Percentiles rank a stretch among this genome's conserved stretches.
These are phyloP conservation scores for Paramacrobiotus metropolitanus DNA, from an alignment of 1,140 invertebrate genomes.

Conservation along the genomic window DNA sequence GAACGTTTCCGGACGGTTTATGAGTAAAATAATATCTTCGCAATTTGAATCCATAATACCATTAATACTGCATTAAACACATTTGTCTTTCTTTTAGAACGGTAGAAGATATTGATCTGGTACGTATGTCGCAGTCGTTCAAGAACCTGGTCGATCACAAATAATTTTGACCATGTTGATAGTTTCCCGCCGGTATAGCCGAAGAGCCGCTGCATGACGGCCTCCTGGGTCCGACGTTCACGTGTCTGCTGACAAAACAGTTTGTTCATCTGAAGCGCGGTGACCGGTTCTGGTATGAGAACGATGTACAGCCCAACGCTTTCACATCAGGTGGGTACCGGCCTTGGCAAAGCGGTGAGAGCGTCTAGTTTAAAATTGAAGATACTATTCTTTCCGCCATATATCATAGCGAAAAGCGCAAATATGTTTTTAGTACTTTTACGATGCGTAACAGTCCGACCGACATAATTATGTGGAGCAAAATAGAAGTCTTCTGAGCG, in stretches of 20 bases:
- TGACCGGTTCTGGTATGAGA: conserved; percentile 41
- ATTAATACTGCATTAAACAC: conserved; percentile 7
- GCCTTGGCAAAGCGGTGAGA: background rate
- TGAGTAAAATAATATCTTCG: conserved; percentile 29
- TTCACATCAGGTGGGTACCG: conserved; percentile 2
- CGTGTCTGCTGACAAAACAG: background rate
- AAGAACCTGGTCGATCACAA: background rate
- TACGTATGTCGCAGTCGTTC: background rate
- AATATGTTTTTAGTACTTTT: no score
- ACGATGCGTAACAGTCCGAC: no score
- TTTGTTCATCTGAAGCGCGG: conserved; percentile 7
- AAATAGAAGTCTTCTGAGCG: no score
- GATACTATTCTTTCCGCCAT: no score
- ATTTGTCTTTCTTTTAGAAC: conserved; percentile 7
- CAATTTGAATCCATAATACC: background rate
- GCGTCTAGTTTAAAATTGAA: no score
- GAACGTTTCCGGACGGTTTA: conserved; percentile 45
- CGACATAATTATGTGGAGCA: no score
- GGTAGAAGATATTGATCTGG: conserved; percentile 4
- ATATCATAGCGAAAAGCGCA: no score
- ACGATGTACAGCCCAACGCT: conserved; percentile 27
- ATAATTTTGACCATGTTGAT: background rate
- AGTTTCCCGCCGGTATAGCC: conserved; percentile 1
- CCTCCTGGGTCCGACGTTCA: conserved; percentile 1
- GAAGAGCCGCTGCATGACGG: conserved; percentile 2